These are phyloP conservation scores for Stenopsyche tienmushanensis DNA, from an alignment of 1,140 invertebrate genomes.

Conservation along the genomic window DNA sequence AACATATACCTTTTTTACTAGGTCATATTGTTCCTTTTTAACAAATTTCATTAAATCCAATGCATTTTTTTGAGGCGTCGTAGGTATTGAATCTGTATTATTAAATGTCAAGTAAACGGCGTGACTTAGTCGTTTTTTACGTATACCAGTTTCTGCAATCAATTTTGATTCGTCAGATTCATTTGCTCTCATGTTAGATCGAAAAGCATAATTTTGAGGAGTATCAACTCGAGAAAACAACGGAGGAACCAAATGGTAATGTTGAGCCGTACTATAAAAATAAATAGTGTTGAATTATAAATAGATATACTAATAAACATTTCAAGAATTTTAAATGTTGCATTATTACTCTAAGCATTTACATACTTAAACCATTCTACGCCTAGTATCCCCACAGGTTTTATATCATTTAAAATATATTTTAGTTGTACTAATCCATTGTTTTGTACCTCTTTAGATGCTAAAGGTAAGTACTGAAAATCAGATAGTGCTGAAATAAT, in stretches of 20 bases:
- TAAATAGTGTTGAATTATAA: slow-evolving; percentile 4
- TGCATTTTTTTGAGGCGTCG: slow-evolving; percentile 56
- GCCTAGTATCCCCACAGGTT: slow-evolving; percentile 62
- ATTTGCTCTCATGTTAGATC: slow-evolving; percentile 49
- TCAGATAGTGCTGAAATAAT: slow-evolving; percentile 74
- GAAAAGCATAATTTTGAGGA: slow-evolving; percentile 58
- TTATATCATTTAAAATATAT: slow-evolving; percentile 66
- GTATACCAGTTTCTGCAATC: slow-evolving; percentile 46
- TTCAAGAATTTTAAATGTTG: no score
- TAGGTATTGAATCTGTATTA: slow-evolving; percentile 55
- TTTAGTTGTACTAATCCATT: slow-evolving; percentile 47
- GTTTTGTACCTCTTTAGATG: slow-evolving; percentile 47
- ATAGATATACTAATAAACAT: not conserved
- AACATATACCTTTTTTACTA: slow-evolving; percentile 47
- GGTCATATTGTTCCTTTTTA: slow-evolving; percentile 49
- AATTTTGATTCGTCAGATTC: slow-evolving; percentile 41
- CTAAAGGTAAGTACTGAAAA: slow-evolving; percentile 86
- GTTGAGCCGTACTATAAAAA: slow-evolving; percentile 52
- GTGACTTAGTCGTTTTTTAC: slow-evolving; percentile 56
- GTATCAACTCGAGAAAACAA: slow-evolving; percentile 77
- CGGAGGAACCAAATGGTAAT: slow-evolving; percentile 72
- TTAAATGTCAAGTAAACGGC: slow-evolving; percentile 60
- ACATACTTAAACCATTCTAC: slow-evolving; percentile 62
- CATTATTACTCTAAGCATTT: no score
- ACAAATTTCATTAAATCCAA: slow-evolving; percentile 52